Conservation (phyloP, 2,888 invertebrate genomes). For the Tachina lurida region DNA sequence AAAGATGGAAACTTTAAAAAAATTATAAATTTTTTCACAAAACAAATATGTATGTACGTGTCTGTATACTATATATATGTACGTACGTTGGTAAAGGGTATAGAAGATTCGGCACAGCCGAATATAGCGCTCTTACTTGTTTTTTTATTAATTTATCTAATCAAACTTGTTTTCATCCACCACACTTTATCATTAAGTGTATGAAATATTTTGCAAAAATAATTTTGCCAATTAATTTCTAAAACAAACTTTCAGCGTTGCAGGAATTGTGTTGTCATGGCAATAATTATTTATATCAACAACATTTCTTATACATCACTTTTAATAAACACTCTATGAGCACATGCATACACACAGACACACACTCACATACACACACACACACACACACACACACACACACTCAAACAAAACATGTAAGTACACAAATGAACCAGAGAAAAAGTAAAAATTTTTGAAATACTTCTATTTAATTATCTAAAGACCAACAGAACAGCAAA, state of each 20-base stretch:
- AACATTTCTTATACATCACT: not conserved
- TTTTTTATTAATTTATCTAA: not conserved
- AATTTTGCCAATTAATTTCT: slow-evolving; percentile 40
- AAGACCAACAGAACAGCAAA: too few species aligned
- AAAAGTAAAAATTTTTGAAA: too few species aligned
- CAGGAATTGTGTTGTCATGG: slow-evolving; percentile 8
- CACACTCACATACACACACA: not conserved
- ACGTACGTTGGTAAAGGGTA: too few species aligned
- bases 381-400: not conserved
- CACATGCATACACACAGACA: not conserved
- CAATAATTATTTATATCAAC: not conserved
- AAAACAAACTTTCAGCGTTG: slow-evolving; percentile 4
- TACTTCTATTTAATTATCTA: too few species aligned
- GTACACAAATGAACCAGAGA: not conserved
- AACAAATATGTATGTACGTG: too few species aligned
- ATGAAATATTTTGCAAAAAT: not conserved
- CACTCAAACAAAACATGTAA: not conserved
- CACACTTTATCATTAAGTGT: not conserved
- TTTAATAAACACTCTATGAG: not conserved
- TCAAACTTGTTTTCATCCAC: not conserved
- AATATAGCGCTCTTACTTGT: too few species aligned
- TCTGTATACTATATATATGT: too few species aligned
- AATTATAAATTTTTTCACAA: too few species aligned
- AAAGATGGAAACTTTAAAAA: too few species aligned
- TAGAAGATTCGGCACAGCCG: too few species aligned